Conservation (phyloP, 2,797 vertebrate species). For the Glossophaga mutica region DNA sequence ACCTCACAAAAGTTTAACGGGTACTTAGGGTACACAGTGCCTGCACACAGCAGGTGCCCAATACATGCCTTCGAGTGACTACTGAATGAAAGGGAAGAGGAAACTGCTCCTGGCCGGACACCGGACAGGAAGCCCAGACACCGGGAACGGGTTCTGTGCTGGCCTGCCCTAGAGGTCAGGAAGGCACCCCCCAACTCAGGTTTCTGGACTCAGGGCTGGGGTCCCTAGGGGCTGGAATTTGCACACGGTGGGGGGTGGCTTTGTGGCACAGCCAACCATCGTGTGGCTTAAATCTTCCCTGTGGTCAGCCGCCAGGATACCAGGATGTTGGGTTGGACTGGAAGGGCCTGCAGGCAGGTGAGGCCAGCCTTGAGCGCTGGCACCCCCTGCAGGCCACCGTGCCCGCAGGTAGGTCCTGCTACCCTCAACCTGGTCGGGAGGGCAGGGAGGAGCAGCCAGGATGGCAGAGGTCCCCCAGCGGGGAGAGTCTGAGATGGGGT, state of each 20-base stretch:
- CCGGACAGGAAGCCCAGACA: neutral
- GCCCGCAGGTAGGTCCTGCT: neutral
- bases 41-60: neutral
- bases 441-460: neutral
- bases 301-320: neutral
- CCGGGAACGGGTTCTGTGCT: neutral
- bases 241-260: neutral
- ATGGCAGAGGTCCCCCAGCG: neutral
- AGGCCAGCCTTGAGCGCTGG: slow-evolving; percentile 10
- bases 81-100: neutral
- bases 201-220: neutral
- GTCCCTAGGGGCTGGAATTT: neutral
- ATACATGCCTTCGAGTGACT: neutral
- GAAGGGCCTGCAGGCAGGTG: neutral
- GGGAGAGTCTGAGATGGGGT: neutral
- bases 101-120: neutral
- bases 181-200: neutral
- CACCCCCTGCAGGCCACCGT: slow-evolving; percentile 64
- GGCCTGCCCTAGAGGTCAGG: neutral
- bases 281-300: neutral
- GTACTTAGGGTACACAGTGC: neutral
- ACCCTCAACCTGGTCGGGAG: too few species aligned
- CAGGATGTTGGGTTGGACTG: neutral
- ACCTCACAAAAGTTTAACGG: neutral
- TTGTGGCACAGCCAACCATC: neutral